Conservation (phyloP, 2,797 vertebrate species). For the Rhincodon typus region DNA sequence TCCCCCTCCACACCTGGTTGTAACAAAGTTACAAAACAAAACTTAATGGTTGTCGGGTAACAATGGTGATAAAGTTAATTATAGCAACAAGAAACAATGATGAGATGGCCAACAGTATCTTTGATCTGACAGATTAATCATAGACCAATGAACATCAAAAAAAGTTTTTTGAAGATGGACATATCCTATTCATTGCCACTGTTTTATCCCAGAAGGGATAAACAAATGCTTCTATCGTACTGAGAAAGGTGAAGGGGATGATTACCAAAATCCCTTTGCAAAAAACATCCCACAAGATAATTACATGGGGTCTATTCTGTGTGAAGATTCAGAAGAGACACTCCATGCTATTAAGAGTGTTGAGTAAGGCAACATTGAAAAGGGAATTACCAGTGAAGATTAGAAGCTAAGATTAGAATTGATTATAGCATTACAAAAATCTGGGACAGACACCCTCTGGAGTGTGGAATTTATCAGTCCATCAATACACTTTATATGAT, state of each 20-base stretch:
- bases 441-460: slow-evolving; percentile 15
- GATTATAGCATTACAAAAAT: slow-evolving; percentile 36
- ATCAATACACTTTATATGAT: slow-evolving; percentile 23
- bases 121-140: neutral
- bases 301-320: neutral
- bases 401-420: slow-evolving; percentile 23
- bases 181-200: too few species aligned
- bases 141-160: neutral
- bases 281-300: neutral
- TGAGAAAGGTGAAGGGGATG: neutral
- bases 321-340: neutral
- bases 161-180: neutral
- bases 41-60: neutral
- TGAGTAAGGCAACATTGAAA: neutral
- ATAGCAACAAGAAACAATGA: neutral
- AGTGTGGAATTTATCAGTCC: slow-evolving; percentile 23
- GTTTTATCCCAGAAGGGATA: neutral
- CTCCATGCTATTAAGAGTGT: neutral
- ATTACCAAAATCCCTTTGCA: neutral
- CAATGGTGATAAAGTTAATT: neutral
- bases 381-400: neutral
- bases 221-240: neutral
- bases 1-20: too few species aligned
- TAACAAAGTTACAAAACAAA: neutral
- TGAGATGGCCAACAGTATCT: neutral